Base-by-base conservation (phyloP, 2,888 invertebrate genomes). In the Rhingia campestris region DNA sequence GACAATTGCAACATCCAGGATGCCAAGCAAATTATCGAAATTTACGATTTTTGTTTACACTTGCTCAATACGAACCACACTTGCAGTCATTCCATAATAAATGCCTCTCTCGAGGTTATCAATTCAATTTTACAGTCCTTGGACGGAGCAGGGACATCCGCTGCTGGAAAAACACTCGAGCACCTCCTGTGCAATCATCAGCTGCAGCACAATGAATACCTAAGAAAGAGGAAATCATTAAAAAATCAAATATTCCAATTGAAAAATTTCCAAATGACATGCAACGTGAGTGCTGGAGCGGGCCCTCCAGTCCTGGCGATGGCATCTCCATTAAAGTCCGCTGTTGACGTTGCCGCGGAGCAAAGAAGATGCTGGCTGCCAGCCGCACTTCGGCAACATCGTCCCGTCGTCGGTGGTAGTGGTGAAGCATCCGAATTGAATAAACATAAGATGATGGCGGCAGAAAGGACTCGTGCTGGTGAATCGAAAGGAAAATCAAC, bases 21-120 rank as follows among this genome's bases (percentile, higher is more conserved):
- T 72, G 88, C 88, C 73, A 89, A 88, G 75, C 90, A 91, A 89
- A 89, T 91, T 86, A 88, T 93, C 86, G 92, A 96, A 94, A 92
- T 96, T 39, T 97, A 96, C 90, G 95, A 96, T 90, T 92, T 96
- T 74, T 96, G 95, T 90, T 91, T 97, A 64, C 92, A 94, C 88
- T 95, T 95, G 91, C 92, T 94, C 73, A 92, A 93, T 54, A 94
- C 95, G 91, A 92, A 94, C 74, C 92, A 93, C 33, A 94, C 95
- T 87, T 91, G 92, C 6, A 96, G 98, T 91, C 98, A 98, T 91
- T 97, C 97, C 90, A 94, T 97, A 75, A 95, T 97, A 87, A 97
- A 97, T 89, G 95, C 97, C 0, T 94, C 97, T 14, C 93, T 98
- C 89, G 98, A 99, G 91, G 91, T 91, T 87, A 89, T 91, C 86